A percentile compares a stretch with the other conserved stretches of the same genome.
Evolutionary conservation across 1,140 invertebrate genomes (phyloP).

Genomic region (Formica selysi): DNA sequence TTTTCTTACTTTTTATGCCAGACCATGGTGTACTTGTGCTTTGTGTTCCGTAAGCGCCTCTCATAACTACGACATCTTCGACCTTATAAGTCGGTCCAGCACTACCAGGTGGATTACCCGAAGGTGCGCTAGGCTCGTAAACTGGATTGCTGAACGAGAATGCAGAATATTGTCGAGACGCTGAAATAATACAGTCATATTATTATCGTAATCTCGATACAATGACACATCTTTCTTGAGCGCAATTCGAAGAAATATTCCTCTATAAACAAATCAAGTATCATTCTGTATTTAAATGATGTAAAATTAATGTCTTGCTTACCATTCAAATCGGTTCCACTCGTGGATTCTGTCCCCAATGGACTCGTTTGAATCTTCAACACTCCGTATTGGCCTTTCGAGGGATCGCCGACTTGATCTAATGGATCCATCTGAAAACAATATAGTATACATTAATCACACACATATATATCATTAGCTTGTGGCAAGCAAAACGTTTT

Average conservation of each 20-base stretch:
- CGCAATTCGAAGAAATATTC: neutral
- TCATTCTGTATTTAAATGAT: neutral
- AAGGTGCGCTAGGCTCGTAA: conserved; percentile 89
- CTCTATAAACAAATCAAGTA: neutral
- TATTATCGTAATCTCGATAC: neutral
- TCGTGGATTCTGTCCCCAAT: conserved; percentile 81
- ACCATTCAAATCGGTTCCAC: conserved; percentile 80
- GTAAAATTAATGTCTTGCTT: conserved; percentile 19
- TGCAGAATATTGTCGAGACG: conserved; percentile 86
- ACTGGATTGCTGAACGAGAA: conserved; percentile 93
- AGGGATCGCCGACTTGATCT: conserved; percentile 85
- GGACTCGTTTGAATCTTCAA: conserved; percentile 88
- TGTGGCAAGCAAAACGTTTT: conserved; percentile 27
- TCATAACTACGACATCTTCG: conserved; percentile 91
- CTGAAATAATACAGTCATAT: conserved; percentile 55
- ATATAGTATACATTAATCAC: neutral
- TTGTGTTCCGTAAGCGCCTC: conserved; percentile 86
- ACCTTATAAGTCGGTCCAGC: conserved; percentile 91
- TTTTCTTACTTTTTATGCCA: conserved; percentile 89
- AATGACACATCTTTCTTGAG: neutral
- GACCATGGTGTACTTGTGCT: conserved; percentile 87
- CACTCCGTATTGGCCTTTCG: conserved; percentile 88
- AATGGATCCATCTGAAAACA: conserved; percentile 86
- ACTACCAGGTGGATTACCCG: conserved; percentile 86
- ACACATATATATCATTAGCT: neutral